Conservation (phyloP, 2,888 invertebrate species). For the Hedychridium roseum region DNA sequence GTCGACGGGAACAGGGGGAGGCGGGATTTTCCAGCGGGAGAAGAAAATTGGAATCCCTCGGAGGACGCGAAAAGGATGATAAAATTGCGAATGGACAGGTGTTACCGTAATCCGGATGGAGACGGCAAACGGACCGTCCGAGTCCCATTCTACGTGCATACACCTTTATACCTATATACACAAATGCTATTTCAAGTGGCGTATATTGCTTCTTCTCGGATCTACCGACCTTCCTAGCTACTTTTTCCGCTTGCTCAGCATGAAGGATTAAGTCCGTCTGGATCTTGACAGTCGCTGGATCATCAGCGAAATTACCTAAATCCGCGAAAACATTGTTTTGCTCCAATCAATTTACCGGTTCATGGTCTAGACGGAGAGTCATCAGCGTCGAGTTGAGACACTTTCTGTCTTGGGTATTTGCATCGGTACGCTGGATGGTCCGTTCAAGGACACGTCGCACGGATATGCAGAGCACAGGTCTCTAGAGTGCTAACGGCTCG, state of each 20-base stretch:
- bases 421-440: no score
- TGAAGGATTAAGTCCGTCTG: constrained; percentile 26
- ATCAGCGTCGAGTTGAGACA: no score
- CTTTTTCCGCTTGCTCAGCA: constrained; percentile 12
- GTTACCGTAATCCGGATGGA: constrained; percentile 58
- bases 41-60: constrained; percentile 61
- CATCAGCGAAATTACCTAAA: no score
- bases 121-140: constrained; percentile 33
- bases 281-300: no score
- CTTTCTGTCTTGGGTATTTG: no score
- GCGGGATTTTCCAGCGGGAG: constrained; percentile 28
- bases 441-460: no score
- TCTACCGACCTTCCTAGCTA: constrained; percentile 12
- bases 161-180: constrained; percentile 3
- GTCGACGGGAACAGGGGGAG: no score
- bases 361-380: no score
- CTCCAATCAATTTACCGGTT: no score
- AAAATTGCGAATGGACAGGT: constrained; percentile 60
- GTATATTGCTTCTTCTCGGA: constrained; percentile 17
- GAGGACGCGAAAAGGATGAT: constrained; percentile 54
- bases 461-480: not conserved
- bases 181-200: no score
- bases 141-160: constrained; percentile 20
- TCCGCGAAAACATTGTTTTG: no score
- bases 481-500: constrained; percentile 39